Evolutionary conservation across 2,797 vertebrate species (phyloP).

Genomic region (Strix occidentalis): DNA sequence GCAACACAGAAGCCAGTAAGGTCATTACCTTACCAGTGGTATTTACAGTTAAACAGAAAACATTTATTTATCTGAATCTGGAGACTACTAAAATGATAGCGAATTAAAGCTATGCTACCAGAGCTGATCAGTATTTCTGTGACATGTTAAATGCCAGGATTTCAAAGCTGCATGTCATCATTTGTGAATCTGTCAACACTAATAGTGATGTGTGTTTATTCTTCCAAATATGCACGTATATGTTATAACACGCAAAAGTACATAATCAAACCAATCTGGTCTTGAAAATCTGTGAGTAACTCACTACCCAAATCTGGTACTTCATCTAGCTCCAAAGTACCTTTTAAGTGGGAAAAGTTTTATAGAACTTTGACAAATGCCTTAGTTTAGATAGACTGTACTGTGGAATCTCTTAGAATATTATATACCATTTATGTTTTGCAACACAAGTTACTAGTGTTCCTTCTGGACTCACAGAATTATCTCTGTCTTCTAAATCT

Average conservation of each 20-base stretch:
- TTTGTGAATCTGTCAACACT: background rate
- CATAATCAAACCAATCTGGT: background rate
- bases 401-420: background rate
- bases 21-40: background rate
- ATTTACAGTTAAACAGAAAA: background rate
- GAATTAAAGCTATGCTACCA: background rate
- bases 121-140: background rate
- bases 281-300: background rate
- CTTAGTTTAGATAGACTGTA: background rate
- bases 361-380: background rate
- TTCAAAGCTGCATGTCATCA: background rate
- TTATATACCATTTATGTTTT: background rate
- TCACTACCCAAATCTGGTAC: background rate
- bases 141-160: background rate
- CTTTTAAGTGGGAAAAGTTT: background rate
- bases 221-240: background rate
- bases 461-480: background rate
- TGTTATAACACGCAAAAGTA: background rate
- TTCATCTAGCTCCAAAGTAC: background rate
- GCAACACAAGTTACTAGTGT: background rate
- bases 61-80: background rate
- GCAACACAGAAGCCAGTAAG: background rate
- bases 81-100: background rate
- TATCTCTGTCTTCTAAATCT: conserved; percentile 42
- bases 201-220: background rate